These are phyloP conservation scores for Prionace glauca DNA, from an alignment of 2,797 vertebrate genomes.

Conservation along the genomic window DNA sequence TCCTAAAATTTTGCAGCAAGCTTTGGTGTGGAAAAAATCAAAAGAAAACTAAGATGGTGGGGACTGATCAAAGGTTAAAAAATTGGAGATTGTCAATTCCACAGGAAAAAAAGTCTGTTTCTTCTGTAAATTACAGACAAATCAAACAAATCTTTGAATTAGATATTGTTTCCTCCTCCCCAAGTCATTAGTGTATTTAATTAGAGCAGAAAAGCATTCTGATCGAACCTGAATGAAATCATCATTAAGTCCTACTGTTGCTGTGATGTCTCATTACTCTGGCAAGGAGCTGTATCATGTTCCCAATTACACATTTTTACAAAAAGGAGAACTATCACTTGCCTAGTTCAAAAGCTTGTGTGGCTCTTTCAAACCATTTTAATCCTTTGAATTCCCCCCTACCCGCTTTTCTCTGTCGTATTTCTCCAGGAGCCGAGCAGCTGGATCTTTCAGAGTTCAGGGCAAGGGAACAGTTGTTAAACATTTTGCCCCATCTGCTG, in stretches of 20 bases:
- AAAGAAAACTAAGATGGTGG: neutral
- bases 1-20: neutral
- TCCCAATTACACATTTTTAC: slow-evolving; percentile 21
- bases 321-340: neutral
- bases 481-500: neutral
- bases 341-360: neutral
- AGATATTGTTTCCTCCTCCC: slow-evolving; percentile 7
- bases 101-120: neutral
- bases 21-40: neutral
- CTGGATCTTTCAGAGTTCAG: neutral
- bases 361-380: neutral
- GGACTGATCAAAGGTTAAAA: neutral
- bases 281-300: slow-evolving; percentile 28
- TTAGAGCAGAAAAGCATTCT: slow-evolving; percentile 10
- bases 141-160: slow-evolving; percentile 23
- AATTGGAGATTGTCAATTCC: neutral
- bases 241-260: slow-evolving; percentile 16
- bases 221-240: slow-evolving; percentile 21
- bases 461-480: neutral
- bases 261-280: slow-evolving; percentile 33
- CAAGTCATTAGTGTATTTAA: slow-evolving; percentile 32
- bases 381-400: neutral
- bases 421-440: neutral
- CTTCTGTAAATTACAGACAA: slow-evolving; percentile 5
- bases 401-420: neutral